phyloP scores from a whole-genome alignment of 2,113 vertebrate genomes.

The Ictalurus punctatus region DNA sequence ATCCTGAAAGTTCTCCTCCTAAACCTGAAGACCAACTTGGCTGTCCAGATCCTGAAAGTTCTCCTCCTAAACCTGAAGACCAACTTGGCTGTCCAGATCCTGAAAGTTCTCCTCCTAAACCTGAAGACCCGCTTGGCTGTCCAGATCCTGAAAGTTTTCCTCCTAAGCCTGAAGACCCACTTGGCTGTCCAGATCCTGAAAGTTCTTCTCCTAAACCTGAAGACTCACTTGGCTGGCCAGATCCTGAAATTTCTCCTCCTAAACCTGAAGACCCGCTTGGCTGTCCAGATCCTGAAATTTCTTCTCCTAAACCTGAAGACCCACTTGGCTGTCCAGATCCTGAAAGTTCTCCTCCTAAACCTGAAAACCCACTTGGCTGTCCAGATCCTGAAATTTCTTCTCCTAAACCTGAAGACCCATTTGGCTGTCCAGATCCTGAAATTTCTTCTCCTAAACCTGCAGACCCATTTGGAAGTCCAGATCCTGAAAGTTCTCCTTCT shows the following conservation, averaged over 20 bases:
- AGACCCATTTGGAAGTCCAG: conserved; percentile 49
- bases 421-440: conserved; percentile 14
- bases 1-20: conserved; percentile 20
- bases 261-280: background rate
- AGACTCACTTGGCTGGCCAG: conserved; percentile 1
- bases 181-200: conserved; percentile 39
- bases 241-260: conserved; percentile 2
- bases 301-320: background rate
- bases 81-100: conserved; percentile 2
- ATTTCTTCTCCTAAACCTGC: background rate
- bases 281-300: conserved; percentile 1
- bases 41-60: background rate
- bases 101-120: background rate
- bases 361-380: background rate
- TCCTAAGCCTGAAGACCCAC: background rate
- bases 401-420: background rate
- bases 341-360: background rate
- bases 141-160: background rate
- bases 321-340: conserved; percentile 6
- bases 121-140: background rate
- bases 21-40: conserved; percentile 9
- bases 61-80: background rate
- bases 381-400: background rate
- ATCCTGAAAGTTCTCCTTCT: conserved; percentile 57
- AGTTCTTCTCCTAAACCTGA: conserved; percentile 9